phyloP scores from a whole-genome alignment of 2,113 vertebrate genomes.

The Cyanoramphus novaezelandiae region DNA sequence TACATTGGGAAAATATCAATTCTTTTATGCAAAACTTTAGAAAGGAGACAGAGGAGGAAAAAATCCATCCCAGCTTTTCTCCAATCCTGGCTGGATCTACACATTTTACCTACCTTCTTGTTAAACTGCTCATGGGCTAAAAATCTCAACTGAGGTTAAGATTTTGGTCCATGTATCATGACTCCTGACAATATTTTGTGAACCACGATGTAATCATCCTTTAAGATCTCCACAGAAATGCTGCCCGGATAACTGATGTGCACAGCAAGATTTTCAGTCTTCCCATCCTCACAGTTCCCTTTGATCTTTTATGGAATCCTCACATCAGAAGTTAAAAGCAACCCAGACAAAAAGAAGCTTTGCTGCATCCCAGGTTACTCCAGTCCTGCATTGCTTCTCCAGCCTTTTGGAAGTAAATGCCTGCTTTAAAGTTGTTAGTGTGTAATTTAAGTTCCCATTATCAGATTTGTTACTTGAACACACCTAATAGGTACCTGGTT shows the following conservation, averaged over 20 bases:
- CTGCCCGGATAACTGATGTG: rapidly evolving
- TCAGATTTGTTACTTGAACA: not conserved
- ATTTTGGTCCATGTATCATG: not conserved
- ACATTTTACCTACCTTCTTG: not conserved
- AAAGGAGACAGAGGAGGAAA: not conserved
- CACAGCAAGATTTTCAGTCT: not conserved
- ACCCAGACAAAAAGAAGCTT: not conserved
- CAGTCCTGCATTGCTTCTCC: not conserved
- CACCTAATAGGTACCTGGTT: not conserved
- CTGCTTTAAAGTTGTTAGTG: not conserved
- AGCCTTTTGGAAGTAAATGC: not conserved
- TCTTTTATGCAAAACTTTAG: not conserved
- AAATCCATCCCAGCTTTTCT: not conserved
- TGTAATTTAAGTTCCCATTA: not conserved
- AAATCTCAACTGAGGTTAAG: not conserved
- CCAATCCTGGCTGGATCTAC: not conserved
- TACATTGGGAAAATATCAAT: not conserved
- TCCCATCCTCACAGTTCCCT: not conserved
- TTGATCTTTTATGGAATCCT: not conserved
- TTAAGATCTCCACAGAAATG: not conserved
- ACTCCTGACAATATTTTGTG: not conserved
- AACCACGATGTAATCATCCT: not conserved
- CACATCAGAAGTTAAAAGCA: not conserved
- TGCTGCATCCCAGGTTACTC: not conserved
- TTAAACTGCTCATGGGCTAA: not conserved